phyloP scores from a whole-genome alignment of 2,888 invertebrate species.

The Drosophila lacicola region DNA sequence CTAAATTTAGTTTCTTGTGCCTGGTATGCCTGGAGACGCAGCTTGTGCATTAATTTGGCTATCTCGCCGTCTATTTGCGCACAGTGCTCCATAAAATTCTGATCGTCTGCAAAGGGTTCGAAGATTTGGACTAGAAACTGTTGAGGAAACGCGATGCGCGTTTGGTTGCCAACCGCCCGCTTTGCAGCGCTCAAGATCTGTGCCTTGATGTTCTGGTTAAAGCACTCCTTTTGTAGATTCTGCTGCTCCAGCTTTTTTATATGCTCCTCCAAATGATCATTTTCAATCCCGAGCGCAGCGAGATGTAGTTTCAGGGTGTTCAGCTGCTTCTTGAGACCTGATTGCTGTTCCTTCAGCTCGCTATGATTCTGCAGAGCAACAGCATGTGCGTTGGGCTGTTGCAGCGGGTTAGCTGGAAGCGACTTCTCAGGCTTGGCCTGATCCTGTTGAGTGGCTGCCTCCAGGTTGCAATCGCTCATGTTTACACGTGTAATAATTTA shows the following conservation, averaged over 20 bases:
- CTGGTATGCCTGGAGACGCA: constrained; percentile 13
- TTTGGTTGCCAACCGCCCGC: constrained; percentile 27
- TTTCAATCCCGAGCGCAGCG: constrained; percentile 43
- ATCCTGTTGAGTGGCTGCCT: not conserved
- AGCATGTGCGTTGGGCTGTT: not conserved
- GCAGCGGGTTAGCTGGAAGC: not conserved
- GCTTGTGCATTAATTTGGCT: constrained; percentile 19
- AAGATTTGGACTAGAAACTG: constrained; percentile 46
- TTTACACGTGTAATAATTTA: constrained; percentile 1
- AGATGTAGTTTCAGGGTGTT: constrained; percentile 37
- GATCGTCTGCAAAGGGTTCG: constrained; percentile 37
- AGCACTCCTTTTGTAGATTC: constrained; percentile 1
- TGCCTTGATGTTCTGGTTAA: constrained; percentile 33
- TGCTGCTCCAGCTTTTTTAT: constrained; percentile 2
- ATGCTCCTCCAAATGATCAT: constrained; percentile 10
- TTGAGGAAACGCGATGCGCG: constrained; percentile 44
- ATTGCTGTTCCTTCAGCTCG: constrained; percentile 17
- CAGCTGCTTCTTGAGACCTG: constrained; percentile 26
- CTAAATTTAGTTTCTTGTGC: not conserved
- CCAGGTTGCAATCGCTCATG: constrained; percentile 7
- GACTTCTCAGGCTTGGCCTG: not conserved
- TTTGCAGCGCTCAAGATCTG: constrained; percentile 27
- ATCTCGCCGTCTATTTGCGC: constrained; percentile 39
- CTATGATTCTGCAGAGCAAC: not conserved
- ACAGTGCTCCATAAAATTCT: constrained; percentile 32